These are phyloP conservation scores for Conistra vaccinii DNA, from an alignment of 2,888 invertebrate species.

Conservation along the genomic window DNA sequence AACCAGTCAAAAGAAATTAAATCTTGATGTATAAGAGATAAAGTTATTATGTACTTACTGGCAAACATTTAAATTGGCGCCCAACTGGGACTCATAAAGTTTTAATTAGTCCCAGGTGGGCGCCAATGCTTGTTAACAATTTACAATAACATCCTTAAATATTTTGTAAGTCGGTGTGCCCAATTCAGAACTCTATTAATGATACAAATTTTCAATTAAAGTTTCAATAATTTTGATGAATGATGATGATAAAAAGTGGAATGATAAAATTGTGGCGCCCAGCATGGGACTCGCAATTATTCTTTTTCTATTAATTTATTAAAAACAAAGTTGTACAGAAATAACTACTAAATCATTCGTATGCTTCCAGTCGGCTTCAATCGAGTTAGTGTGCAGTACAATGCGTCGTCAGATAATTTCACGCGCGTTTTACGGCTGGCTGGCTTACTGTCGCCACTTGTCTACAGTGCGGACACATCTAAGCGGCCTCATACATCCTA, in stretches of 20 bases:
- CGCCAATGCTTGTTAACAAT: neutral
- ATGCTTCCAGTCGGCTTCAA: conserved; percentile 89
- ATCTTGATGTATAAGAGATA: too few relatives aligned
- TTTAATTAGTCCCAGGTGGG: neutral
- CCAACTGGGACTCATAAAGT: neutral
- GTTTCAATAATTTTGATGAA: neutral
- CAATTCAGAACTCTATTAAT: too few relatives aligned
- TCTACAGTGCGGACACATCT: conserved; percentile 98
- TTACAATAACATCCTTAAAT: neutral
- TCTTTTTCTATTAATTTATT: too few relatives aligned
- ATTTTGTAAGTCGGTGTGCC: neutral
- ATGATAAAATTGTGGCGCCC: conserved; percentile 1
- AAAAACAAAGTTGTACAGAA: too few relatives aligned
- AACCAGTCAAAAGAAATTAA: too few relatives aligned
- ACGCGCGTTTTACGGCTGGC: conserved; percentile 98
- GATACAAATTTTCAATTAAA: too few relatives aligned
- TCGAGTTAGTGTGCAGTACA: conserved; percentile 96
- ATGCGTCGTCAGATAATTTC: conserved; percentile 99
- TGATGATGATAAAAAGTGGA: neutral
- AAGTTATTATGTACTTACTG: too few relatives aligned
- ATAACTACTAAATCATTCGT: neutral
- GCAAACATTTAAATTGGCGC: conserved; percentile 3
- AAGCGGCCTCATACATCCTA: conserved; percentile 95
- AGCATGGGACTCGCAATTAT: neutral
- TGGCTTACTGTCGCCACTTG: conserved; percentile 97